Conservation (phyloP, 1,140 invertebrate species). For the Drosophila erecta region DNA sequence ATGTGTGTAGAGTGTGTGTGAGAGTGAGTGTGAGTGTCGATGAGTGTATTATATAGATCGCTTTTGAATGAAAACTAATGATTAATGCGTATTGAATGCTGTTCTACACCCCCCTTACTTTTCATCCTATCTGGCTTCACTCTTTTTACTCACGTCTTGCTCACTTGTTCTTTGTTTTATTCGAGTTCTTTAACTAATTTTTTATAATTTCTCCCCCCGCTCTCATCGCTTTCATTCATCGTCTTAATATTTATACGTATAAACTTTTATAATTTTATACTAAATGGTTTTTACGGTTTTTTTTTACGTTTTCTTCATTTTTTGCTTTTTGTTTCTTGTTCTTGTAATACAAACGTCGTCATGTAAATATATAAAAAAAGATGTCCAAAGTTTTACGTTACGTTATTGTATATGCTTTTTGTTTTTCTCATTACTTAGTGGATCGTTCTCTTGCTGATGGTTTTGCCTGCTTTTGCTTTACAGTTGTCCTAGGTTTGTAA, state of each 20-base stretch:
- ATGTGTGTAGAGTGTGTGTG: conserved; percentile 27
- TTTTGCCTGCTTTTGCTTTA: conserved; percentile 65
- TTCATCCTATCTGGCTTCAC: conserved; percentile 39
- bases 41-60: conserved; percentile 69
- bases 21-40: conserved; percentile 28
- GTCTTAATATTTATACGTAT: conserved; percentile 78
- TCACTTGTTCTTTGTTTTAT: conserved; percentile 68
- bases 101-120: conserved; percentile 60
- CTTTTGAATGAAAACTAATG: conserved; percentile 77
- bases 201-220: conserved; percentile 58
- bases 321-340: conserved; percentile 53
- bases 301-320: conserved; percentile 55
- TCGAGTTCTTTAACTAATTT: conserved; percentile 82
- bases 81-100: conserved; percentile 73
- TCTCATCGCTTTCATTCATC: conserved; percentile 44
- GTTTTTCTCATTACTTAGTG: conserved; percentile 65
- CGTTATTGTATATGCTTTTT: conserved; percentile 81
- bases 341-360: conserved; percentile 61
- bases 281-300: conserved; percentile 77
- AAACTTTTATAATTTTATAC: conserved; percentile 84
- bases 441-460: conserved; percentile 67
- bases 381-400: conserved; percentile 82
- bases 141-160: conserved; percentile 40
- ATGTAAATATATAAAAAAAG: conserved; percentile 83
- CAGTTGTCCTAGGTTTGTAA: conserved; percentile 74